Conservation (phyloP, 1,140 invertebrate species). For the Hylaeus volcanicus region DNA sequence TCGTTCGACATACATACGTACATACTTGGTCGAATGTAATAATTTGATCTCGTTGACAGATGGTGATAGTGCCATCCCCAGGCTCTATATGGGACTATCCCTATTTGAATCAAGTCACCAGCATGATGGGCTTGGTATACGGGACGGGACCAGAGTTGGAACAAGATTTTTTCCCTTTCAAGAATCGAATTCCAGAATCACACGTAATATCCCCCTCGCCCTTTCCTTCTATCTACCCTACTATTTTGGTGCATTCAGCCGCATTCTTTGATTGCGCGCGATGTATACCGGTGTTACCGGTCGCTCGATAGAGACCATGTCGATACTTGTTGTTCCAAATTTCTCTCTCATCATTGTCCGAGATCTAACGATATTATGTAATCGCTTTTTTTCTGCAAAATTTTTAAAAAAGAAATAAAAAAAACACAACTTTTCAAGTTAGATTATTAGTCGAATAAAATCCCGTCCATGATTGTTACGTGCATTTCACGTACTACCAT, state of each 20-base stretch:
- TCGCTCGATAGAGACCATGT: no score
- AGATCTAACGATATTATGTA: background rate
- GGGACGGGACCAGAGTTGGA: conserved; percentile 41
- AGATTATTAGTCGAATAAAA: no score
- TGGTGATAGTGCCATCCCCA: conserved; percentile 46
- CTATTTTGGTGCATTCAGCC: background rate
- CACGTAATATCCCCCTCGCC: conserved; percentile 46
- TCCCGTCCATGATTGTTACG: background rate
- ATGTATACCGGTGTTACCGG: background rate
- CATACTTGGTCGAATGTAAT: background rate
- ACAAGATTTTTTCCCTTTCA: conserved; percentile 40
- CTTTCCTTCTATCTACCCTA: conserved; percentile 28
- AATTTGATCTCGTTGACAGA: conserved; percentile 33
- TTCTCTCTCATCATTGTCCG: background rate
- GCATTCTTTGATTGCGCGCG: background rate
- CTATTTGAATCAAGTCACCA: conserved; percentile 33
- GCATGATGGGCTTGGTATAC: conserved; percentile 50
- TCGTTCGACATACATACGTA: background rate
- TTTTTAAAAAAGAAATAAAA: no score
- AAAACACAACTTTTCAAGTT: no score
- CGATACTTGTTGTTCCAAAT: no score
- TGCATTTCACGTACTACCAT: conserved; percentile 1
- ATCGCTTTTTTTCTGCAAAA: background rate
- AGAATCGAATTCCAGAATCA: conserved; percentile 58
- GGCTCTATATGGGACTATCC: conserved; percentile 61